Evolutionary conservation across 2,888 invertebrate species (phyloP), one percentile per base, ranked within the genome.

Genomic region (Exocentrus adspersus): DNA sequence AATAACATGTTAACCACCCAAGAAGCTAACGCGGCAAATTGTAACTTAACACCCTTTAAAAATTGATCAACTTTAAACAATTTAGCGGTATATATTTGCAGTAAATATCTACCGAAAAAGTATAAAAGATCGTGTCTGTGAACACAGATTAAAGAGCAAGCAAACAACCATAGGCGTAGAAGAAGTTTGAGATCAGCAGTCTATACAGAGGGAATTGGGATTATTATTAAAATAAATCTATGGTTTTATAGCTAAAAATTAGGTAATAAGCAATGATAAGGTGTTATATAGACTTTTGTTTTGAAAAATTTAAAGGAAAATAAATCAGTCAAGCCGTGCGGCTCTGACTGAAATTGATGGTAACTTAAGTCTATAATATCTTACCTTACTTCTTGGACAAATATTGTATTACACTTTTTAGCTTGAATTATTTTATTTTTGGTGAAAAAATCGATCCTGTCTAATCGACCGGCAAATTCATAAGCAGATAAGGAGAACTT

Each of bases 1-100:
- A 62, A 57, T 45, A 62, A 58, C 43, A 51, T 21, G 50, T 37
- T 50, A 61, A 62, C 64, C 67, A 67, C 67, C 67, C 67, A 67
- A 67, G 67, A 42, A 67, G 67, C 59, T 46, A 61, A 59, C 62
- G 57, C 58, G 61, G 62, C 21, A 20, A 67, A 60, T 64, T 62
- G 67, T 67, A 67, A 67, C 51, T 30, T 43, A 67, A 67, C 64
- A 64, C 64, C 59, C 59, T 67, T 58, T 59, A 62, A 62, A 67
- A 65, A 62, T 59, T 60, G 57, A 65, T 59, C 60, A 48, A 53
- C 58, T 54, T 62, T 59, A 51, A 65, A 56, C 60, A 17, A 28
- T 30, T 16, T 6, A 54, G 28, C 21, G 21, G 54, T 21, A 48
- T 28, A 48, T 28, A 48, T 14, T 28, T 48, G 28, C 48, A 12